Evolutionary conservation across 64 coral and sea anemone species (phyloP).

Genomic region (Montipora cactus): DNA sequence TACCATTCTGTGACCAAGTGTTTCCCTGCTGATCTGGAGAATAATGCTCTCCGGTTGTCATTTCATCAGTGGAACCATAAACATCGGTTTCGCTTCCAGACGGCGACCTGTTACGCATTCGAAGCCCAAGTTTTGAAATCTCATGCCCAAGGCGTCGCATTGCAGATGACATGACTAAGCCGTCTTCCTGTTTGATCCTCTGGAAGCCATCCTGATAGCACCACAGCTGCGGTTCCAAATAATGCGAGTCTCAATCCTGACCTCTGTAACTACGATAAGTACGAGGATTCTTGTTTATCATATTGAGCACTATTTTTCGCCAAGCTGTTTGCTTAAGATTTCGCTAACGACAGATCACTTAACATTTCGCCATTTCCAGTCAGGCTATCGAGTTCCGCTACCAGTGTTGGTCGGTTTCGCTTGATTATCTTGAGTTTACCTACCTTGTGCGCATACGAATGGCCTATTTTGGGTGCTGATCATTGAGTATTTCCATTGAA

Average conservation of each 20-base stretch:
- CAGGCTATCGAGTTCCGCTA: not conserved
- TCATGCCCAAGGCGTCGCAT: slow-evolving; percentile 42
- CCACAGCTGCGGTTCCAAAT: slow-evolving; percentile 5
- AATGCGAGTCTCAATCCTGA: not conserved
- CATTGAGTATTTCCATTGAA: slow-evolving; percentile 30
- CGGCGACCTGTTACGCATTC: slow-evolving; percentile 33
- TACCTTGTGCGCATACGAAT: not conserved
- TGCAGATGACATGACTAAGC: slow-evolving; percentile 36
- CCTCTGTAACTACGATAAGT: slow-evolving; percentile 15
- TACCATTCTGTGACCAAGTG: not conserved
- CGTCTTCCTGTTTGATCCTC: slow-evolving; percentile 36
- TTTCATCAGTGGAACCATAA: slow-evolving; percentile 41
- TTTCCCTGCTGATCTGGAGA: not conserved
- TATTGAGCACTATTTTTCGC: slow-evolving; percentile 27
- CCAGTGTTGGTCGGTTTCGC: not conserved
- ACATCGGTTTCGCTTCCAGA: slow-evolving; percentile 47
- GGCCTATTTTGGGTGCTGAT: slow-evolving; percentile 1
- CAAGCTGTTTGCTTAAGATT: slow-evolving; percentile 32
- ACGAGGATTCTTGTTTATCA: slow-evolving; percentile 32
- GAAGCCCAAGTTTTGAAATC: slow-evolving; percentile 46
- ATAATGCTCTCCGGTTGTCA: not conserved
- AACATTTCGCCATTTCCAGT: not conserved
- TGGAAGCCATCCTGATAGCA: not conserved
- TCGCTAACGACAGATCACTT: not conserved
- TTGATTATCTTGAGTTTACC: not conserved